Percentiles rank a stretch among this genome's conserved stretches.
Conservation (phyloP, 2,113 vertebrate genomes). For the Megaceryle torquata region DNA sequence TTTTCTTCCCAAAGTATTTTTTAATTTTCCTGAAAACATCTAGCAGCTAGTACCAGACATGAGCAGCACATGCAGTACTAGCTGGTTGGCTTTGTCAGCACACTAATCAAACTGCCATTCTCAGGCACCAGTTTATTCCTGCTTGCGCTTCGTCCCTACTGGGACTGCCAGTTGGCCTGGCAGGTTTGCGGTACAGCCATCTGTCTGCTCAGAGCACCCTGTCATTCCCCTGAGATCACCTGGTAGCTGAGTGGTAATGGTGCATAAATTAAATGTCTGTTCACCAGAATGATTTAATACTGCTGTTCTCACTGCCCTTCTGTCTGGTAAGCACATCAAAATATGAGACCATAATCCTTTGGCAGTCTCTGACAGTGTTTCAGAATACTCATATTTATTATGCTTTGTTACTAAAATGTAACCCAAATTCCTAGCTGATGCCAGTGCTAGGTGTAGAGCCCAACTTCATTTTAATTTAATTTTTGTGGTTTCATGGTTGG, state of each 20-base stretch:
- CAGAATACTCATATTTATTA: neutral
- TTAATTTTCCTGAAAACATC: neutral
- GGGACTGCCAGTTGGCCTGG: neutral
- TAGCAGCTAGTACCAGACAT: neutral
- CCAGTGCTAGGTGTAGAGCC: neutral
- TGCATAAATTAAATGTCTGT: neutral
- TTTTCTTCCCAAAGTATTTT: neutral
- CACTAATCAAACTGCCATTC: rapidly evolving
- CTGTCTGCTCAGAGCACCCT: rapidly evolving
- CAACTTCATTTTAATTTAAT: neutral
- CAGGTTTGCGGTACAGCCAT: neutral
- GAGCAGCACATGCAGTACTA: neutral
- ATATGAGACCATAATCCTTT: neutral
- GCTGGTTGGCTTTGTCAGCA: neutral
- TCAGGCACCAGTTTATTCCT: neutral
- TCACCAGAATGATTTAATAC: neutral
- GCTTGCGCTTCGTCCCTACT: neutral
- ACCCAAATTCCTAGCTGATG: neutral
- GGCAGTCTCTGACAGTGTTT: neutral
- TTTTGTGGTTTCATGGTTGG: neutral
- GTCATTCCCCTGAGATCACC: neutral
- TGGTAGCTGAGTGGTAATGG: neutral
- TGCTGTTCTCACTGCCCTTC: rapidly evolving
- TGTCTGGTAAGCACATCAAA: neutral
- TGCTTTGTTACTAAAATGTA: neutral